Evolutionary conservation across 2,113 vertebrate genomes (phyloP).

Genomic region (Corydoras maculifer): DNA sequence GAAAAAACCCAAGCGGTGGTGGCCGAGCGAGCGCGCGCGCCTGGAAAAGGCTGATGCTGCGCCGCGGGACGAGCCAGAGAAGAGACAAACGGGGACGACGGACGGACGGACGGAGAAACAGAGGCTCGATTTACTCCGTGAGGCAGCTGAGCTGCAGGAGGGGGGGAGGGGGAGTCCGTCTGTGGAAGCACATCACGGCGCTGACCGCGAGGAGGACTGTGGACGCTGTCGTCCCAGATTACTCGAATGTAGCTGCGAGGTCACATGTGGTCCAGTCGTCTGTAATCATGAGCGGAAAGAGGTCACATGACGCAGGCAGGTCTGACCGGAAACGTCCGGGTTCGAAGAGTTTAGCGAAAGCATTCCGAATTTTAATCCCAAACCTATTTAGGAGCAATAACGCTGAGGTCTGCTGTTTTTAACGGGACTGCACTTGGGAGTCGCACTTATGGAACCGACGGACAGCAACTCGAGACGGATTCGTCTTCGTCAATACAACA

Average conservation of each 20-base stretch:
- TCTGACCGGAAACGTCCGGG: background rate
- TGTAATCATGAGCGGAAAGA: slow-evolving; percentile 5
- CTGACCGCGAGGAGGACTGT: no score
- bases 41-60: slow-evolving; percentile 11
- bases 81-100: background rate
- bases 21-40: background rate
- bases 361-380: slow-evolving; percentile 3
- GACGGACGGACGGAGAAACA: slow-evolving; percentile 16
- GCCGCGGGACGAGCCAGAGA: slow-evolving; percentile 14
- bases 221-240: no score
- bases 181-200: no score
- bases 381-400: slow-evolving; percentile 38
- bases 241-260: no score
- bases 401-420: slow-evolving; percentile 13
- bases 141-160: no score
- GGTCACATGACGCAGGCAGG: slow-evolving; percentile 5
- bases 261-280: slow-evolving; percentile 27
- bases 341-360: slow-evolving; percentile 7
- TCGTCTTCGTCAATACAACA: slow-evolving; percentile 12
- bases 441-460: background rate
- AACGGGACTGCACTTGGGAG: slow-evolving; percentile 11
- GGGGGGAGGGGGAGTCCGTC: no score
- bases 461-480: no score
- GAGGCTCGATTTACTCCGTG: background rate
- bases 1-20: background rate